Evolutionary conservation across 2,113 vertebrate genomes (phyloP).

Genomic region (Zosterops borbonicus): DNA sequence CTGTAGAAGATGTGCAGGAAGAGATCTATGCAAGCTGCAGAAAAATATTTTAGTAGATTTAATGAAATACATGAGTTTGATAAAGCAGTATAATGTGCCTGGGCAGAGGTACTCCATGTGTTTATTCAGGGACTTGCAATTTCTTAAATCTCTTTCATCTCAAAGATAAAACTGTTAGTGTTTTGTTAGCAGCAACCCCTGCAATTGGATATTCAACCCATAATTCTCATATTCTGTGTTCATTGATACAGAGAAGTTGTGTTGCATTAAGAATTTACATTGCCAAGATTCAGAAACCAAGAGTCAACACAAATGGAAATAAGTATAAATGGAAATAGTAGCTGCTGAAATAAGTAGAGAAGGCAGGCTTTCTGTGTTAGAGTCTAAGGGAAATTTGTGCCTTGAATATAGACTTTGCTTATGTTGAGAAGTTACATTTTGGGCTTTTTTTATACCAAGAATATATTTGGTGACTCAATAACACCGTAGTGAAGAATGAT

Average conservation of each 20-base stretch:
- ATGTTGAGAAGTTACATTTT: not conserved
- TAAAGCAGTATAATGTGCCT: not conserved
- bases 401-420: not conserved
- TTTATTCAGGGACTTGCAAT: not conserved
- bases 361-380: not conserved
- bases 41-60: not conserved
- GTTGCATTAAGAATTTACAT: not conserved
- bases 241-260: not conserved
- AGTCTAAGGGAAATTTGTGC: not conserved
- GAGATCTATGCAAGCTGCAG: not conserved
- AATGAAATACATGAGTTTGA: not conserved
- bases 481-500: not conserved
- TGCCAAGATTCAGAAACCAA: not conserved
- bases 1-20: not conserved
- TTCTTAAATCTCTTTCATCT: not conserved
- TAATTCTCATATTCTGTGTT: not conserved
- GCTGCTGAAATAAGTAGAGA: not conserved
- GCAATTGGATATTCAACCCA: not conserved
- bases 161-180: not conserved
- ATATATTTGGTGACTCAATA: not conserved
- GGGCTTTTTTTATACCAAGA: not conserved
- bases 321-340: too few relatives aligned
- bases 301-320: not conserved
- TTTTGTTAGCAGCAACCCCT: not conserved
- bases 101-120: not conserved